Conservation (phyloP, 2,888 invertebrate genomes). For the Leptopilina drosophilae region DNA sequence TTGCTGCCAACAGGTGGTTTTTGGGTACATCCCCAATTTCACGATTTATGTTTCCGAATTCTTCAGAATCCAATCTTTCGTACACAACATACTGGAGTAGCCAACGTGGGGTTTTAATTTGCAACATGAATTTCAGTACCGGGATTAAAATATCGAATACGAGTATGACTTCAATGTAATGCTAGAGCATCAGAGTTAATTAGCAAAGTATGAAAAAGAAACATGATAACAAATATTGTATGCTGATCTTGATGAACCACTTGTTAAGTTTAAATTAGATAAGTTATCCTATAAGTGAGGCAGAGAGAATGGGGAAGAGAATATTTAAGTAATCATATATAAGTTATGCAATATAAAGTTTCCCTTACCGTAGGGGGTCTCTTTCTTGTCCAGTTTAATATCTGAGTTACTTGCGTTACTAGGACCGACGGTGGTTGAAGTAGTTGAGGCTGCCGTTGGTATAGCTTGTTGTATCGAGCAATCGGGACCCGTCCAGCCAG, state of each 20-base stretch:
- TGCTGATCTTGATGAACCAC: constrained; percentile 12
- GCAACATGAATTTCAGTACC: no score
- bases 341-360: constrained; percentile 45
- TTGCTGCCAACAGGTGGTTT: no score
- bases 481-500: constrained; percentile 92
- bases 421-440: constrained; percentile 81
- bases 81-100: no score
- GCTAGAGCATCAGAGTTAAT: no score
- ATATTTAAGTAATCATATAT: neutral
- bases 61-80: no score
- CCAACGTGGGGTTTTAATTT: no score
- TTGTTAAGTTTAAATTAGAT: constrained; percentile 9
- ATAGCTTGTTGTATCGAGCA: constrained; percentile 88
- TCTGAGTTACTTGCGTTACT: constrained; percentile 76
- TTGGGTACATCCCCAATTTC: no score
- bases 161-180: no score
- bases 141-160: no score
- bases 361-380: constrained; percentile 94
- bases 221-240: neutral
- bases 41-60: no score
- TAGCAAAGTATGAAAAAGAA: neutral
- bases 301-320: neutral
- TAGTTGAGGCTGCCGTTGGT: constrained; percentile 80
- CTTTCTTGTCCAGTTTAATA: constrained; percentile 89
- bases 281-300: neutral